Evolutionary conservation across 2,113 vertebrate genomes (phyloP).

Genomic region (Gorsachius goisagi): DNA sequence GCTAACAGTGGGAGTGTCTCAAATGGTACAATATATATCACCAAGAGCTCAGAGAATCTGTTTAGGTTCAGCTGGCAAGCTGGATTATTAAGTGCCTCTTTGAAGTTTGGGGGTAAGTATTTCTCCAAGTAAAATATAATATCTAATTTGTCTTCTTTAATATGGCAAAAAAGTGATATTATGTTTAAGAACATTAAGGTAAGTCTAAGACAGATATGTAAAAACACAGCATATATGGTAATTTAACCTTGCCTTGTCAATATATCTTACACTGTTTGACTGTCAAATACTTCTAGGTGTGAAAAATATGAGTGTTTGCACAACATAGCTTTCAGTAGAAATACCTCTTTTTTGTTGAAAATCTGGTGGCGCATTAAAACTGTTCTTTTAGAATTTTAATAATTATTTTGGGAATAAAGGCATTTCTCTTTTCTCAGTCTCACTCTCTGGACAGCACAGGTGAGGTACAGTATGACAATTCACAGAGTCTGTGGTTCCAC

Average conservation of each 20-base stretch:
- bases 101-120: slow-evolving; percentile 51
- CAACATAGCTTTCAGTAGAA: neutral
- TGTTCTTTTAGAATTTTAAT: neutral
- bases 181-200: neutral
- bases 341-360: neutral
- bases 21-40: slow-evolving; percentile 35
- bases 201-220: neutral
- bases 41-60: neutral
- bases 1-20: slow-evolving; percentile 54
- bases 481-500: neutral
- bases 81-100: neutral
- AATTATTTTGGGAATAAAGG: neutral
- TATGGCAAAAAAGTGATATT: neutral
- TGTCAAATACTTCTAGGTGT: neutral
- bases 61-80: neutral
- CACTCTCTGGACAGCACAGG: neutral
- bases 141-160: neutral
- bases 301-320: neutral
- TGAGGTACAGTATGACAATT: neutral
- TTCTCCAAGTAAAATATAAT: slow-evolving; percentile 19
- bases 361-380: neutral
- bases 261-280: neutral
- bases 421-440: neutral
- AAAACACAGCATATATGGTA: neutral
- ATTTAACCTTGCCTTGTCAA: neutral